These are phyloP conservation scores for Nemopilema nomurai DNA, from an alignment of 30 jellyfish, hydroid and myxozoan genomes.

Conservation along the genomic window DNA sequence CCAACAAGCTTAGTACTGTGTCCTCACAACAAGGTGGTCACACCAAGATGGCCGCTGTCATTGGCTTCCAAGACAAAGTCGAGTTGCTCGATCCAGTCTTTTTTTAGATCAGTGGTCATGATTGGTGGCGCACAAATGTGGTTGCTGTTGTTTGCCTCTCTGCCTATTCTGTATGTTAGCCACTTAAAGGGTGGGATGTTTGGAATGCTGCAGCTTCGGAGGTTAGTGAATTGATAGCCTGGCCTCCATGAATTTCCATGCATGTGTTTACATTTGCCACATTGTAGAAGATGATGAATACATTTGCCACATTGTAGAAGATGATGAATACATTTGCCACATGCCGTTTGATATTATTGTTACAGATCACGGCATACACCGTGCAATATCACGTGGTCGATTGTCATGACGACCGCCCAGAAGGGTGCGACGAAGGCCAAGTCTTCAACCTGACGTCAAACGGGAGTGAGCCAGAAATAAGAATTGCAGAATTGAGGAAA, in stretches of 20 bases:
- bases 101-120: constrained; percentile 16
- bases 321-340: too few relatives aligned
- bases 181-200: too few relatives aligned
- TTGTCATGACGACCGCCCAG: constrained; percentile 56
- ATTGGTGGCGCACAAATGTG: too few relatives aligned
- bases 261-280: too few relatives aligned
- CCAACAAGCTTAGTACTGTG: constrained; percentile 23
- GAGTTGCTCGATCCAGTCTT: constrained; percentile 19
- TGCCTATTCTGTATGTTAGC: too few relatives aligned
- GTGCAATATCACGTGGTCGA: constrained; percentile 45
- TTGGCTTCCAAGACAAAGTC: background rate
- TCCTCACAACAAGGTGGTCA: constrained; percentile 7
- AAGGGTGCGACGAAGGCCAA: constrained; percentile 51
- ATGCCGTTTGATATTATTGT: background rate
- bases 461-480: constrained; percentile 6
- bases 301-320: too few relatives aligned
- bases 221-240: too few relatives aligned
- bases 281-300: too few relatives aligned
- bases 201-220: too few relatives aligned
- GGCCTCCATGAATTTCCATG: too few relatives aligned
- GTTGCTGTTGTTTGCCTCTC: too few relatives aligned
- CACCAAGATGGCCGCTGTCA: constrained; percentile 16
- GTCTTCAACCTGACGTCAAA: constrained; percentile 37
- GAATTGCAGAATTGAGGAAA: constrained; percentile 26
- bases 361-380: constrained; percentile 44